Conservation (phyloP, 2,797 vertebrate species). For the Sebastes steindachneri region DNA sequence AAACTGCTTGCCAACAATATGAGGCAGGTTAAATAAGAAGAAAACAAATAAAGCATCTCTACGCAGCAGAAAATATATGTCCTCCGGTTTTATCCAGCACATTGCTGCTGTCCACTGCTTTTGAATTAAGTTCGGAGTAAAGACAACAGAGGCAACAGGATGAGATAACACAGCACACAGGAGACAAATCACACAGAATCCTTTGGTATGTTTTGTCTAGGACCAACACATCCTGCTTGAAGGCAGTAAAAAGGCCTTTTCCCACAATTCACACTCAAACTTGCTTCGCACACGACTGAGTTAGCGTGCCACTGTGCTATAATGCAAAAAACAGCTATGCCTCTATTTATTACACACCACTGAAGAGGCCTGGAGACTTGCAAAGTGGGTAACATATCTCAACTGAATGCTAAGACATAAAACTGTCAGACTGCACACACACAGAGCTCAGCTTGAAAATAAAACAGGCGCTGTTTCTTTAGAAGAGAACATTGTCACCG, state of each 20-base stretch:
- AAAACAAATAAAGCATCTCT: constrained; percentile 36
- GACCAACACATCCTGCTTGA: constrained; percentile 69
- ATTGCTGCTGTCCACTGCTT: constrained; percentile 38
- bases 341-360: constrained; percentile 16
- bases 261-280: constrained; percentile 50
- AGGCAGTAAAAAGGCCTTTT: constrained; percentile 44
- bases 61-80: constrained; percentile 5
- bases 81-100: not conserved
- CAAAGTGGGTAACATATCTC: constrained; percentile 23
- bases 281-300: not conserved
- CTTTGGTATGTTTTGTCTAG: constrained; percentile 74
- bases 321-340: not conserved
- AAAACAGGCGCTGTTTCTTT: not conserved
- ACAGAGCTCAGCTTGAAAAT: not conserved
- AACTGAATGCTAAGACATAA: constrained; percentile 4
- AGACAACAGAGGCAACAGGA: constrained; percentile 66
- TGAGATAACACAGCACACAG: constrained; percentile 67
- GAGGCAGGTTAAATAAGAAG: not conserved
- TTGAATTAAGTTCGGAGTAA: constrained; percentile 46
- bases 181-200: constrained; percentile 70
- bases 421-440: constrained; percentile 32
- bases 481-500: not conserved
- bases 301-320: not conserved
- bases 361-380: constrained; percentile 11
- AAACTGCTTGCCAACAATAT: not conserved